These are phyloP conservation scores for Epinephelus moara DNA, from an alignment of 2,113 vertebrate species.

Conservation along the genomic window DNA sequence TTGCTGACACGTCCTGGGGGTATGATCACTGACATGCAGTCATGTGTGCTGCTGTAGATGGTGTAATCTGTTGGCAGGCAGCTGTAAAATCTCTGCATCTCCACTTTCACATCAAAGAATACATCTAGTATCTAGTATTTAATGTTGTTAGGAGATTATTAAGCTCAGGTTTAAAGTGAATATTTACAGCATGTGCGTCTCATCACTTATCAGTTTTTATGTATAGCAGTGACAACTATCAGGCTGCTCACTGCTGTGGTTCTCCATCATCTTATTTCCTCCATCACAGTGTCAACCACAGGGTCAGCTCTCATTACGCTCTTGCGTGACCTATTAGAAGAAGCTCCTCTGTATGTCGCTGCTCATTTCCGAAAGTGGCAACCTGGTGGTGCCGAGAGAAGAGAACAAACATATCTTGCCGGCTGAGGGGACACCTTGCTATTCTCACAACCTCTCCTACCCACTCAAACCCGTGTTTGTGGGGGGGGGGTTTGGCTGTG, in stretches of 20 bases:
- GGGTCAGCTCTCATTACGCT: slow-evolving; percentile 50
- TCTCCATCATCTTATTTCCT: slow-evolving; percentile 46
- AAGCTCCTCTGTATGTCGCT: slow-evolving; percentile 35
- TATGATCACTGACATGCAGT: background rate
- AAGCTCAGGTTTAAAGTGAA: background rate
- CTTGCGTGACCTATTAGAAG: slow-evolving; percentile 20
- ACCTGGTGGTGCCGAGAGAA: slow-evolving; percentile 27
- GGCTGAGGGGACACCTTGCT: slow-evolving; percentile 36
- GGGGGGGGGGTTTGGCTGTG: slow-evolving; percentile 1
- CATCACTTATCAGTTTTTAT: background rate
- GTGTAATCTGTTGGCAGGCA: background rate
- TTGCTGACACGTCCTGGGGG: slow-evolving; percentile 2
- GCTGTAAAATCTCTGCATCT: background rate
- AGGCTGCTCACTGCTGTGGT: slow-evolving; percentile 5
- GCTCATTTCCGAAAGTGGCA: slow-evolving; percentile 66
- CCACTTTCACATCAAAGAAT: background rate
- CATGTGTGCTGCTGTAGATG: slow-evolving; percentile 19
- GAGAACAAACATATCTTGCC: slow-evolving; percentile 49
- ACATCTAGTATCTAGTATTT: too few species aligned
- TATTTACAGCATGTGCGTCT: background rate
- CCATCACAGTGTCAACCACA: slow-evolving; percentile 44
- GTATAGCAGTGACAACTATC: slow-evolving; percentile 5
- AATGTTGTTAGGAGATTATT: background rate
- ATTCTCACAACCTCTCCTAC: slow-evolving; percentile 59
- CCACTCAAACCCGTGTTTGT: slow-evolving; percentile 28